These are phyloP conservation scores for Charadrius vociferus DNA, from an alignment of 2,113 vertebrate species.

Conservation along the genomic window DNA sequence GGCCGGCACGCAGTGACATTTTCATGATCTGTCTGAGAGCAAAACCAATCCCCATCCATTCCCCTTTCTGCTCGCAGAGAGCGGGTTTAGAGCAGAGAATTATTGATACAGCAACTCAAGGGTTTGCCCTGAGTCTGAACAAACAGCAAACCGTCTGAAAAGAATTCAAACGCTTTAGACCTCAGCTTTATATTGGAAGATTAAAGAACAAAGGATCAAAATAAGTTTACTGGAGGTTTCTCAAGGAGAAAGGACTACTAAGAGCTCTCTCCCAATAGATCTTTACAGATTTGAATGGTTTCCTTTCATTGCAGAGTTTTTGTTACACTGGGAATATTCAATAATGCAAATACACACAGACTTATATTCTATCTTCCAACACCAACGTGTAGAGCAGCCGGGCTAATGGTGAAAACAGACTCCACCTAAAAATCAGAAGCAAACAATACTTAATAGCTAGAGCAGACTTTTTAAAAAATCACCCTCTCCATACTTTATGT, in stretches of 20 bases:
- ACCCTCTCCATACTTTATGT: neutral
- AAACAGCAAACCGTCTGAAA: neutral
- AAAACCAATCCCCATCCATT: neutral
- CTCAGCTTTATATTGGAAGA: neutral
- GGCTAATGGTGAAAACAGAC: slow-evolving; percentile 20
- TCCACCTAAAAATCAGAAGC: neutral
- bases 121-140: neutral
- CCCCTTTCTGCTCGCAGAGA: neutral
- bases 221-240: neutral
- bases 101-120: neutral
- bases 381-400: neutral
- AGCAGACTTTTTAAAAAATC: neutral
- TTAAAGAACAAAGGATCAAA: neutral
- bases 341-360: neutral
- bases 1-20: neutral
- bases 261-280: neutral
- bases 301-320: neutral
- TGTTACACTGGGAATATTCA: neutral
- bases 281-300: neutral
- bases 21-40: neutral
- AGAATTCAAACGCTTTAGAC: fast-evolving
- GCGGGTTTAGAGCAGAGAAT: neutral
- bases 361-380: neutral
- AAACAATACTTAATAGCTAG: neutral
- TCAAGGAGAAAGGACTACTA: neutral